Evolutionary conservation across 2,797 vertebrate species (phyloP).

Genomic region (Eulemur mongoz): DNA sequence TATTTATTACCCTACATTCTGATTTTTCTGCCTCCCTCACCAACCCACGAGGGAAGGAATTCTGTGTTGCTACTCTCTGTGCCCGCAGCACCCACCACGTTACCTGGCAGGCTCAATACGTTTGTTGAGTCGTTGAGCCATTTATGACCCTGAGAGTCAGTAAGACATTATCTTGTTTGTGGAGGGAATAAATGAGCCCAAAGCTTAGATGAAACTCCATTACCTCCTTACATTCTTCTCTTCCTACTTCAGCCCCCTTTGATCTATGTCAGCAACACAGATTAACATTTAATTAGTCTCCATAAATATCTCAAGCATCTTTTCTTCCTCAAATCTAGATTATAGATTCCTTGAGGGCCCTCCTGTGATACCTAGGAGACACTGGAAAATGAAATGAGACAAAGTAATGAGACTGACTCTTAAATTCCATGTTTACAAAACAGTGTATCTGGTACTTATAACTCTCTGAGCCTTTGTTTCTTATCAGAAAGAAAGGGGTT

Average conservation of each 20-base stretch:
- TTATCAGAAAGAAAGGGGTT: background rate
- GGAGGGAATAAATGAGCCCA: background rate
- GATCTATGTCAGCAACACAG: background rate
- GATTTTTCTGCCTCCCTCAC: background rate
- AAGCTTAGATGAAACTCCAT: background rate
- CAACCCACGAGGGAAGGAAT: background rate
- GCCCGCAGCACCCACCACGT: background rate
- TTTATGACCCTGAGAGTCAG: background rate
- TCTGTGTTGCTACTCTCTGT: background rate
- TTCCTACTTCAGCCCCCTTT: background rate
- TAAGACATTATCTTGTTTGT: background rate
- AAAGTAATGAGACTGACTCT: background rate
- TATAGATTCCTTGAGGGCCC: background rate
- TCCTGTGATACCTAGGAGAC: background rate
- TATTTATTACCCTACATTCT: background rate
- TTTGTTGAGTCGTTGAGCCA: conserved; percentile 1
- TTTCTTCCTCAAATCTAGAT: conserved; percentile 27
- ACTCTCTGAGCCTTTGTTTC: background rate
- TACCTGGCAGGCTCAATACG: background rate
- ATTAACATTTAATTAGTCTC: background rate
- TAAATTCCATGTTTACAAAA: background rate
- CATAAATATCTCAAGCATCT: background rate
- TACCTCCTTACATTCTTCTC: background rate
- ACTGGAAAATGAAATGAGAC: conserved; percentile 6
- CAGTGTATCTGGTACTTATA: background rate